phyloP scores from a whole-genome alignment of 2,888 invertebrate genomes.

The Gonocerus acuteangulatus region DNA sequence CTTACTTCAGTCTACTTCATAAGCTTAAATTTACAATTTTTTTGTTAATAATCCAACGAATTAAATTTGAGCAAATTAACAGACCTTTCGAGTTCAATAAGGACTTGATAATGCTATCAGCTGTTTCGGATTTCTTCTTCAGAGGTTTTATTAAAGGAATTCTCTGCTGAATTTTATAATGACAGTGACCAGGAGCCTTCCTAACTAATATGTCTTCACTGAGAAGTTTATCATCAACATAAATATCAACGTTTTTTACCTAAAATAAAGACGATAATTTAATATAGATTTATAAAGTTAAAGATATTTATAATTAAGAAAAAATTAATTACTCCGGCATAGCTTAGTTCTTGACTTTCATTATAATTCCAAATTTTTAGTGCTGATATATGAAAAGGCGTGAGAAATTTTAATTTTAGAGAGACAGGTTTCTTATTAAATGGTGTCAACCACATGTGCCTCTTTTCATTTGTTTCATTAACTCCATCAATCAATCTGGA shows the following conservation, averaged over 20 bases:
- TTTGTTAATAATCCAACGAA: no score
- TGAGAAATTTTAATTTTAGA: slow-evolving; percentile 40
- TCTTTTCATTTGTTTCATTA: slow-evolving; percentile 59
- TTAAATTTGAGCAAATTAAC: not conserved
- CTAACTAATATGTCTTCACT: slow-evolving; percentile 45
- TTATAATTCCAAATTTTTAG: slow-evolving; percentile 77
- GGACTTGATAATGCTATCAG: slow-evolving; percentile 30
- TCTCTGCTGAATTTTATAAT: slow-evolving; percentile 70
- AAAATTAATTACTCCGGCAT: slow-evolving; percentile 53
- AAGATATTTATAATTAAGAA: not conserved
- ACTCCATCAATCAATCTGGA: slow-evolving; percentile 55
- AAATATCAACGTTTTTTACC: slow-evolving; percentile 42
- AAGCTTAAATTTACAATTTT: no score
- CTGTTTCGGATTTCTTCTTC: slow-evolving; percentile 8
- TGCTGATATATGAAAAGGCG: slow-evolving; percentile 40
- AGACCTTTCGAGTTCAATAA: slow-evolving; percentile 29
- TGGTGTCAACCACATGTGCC: slow-evolving; percentile 57
- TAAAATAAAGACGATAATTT: slow-evolving; percentile 29
- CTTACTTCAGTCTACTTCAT: no score
- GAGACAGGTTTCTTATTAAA: slow-evolving; percentile 44
- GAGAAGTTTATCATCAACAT: slow-evolving; percentile 41
- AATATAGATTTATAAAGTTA: not conserved
- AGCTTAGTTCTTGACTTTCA: slow-evolving; percentile 58
- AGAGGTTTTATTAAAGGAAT: slow-evolving; percentile 40
- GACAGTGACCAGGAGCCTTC: slow-evolving; percentile 65